phyloP scores from a whole-genome alignment of 2,113 vertebrate genomes.

The Morone saxatilis region DNA sequence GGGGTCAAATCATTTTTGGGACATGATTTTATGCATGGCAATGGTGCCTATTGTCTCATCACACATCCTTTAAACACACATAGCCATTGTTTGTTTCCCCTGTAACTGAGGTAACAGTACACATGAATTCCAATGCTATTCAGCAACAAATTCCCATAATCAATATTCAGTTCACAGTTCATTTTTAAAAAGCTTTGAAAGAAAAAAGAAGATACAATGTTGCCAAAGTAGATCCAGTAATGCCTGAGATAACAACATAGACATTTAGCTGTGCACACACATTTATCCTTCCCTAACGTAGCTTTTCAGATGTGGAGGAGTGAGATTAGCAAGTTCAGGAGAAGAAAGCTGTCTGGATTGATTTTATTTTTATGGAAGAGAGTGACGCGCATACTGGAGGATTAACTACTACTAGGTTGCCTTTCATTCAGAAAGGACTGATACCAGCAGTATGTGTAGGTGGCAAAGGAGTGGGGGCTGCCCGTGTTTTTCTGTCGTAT shows the following conservation, averaged over 20 bases:
- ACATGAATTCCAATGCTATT: not conserved
- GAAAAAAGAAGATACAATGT: not conserved
- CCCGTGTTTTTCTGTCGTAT: constrained; percentile 47
- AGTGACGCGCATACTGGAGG: constrained; percentile 19
- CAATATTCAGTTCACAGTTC: not conserved
- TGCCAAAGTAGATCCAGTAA: constrained; percentile 2
- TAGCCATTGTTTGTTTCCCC: not conserved
- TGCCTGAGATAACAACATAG: constrained; percentile 11
- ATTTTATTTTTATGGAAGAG: constrained; percentile 51
- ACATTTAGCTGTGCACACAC: constrained; percentile 19
- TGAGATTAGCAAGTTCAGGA: constrained; percentile 18
- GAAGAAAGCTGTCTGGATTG: constrained; percentile 43
- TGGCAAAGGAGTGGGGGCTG: constrained; percentile 51
- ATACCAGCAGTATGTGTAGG: constrained; percentile 52
- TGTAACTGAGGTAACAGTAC: not conserved
- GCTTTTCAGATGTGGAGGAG: constrained; percentile 34
- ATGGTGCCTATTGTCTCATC: not conserved
- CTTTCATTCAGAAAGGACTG: constrained; percentile 61
- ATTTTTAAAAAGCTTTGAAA: not conserved
- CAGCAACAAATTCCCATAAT: not conserved
- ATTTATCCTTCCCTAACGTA: not conserved
- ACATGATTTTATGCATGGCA: not conserved
- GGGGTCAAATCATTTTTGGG: not conserved
- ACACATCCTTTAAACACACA: no score
- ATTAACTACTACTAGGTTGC: constrained; percentile 53